Conservation (phyloP, 1,140 invertebrate genomes). For the Trinorchestia longiramus region DNA sequence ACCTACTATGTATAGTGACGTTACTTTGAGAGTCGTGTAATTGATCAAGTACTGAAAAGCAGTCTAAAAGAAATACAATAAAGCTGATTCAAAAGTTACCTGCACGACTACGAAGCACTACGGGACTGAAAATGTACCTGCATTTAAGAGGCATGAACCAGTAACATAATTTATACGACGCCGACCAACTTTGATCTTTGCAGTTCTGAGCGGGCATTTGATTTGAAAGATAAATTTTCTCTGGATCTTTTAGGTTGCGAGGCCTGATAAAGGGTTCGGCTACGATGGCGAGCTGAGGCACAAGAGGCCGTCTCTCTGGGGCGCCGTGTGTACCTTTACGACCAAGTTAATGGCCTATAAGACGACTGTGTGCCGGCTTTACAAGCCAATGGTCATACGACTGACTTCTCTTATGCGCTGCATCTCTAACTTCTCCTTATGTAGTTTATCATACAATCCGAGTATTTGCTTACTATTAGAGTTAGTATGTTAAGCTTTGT, state of each 20-base stretch:
- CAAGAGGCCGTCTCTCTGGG: not conserved
- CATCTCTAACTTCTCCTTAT: not conserved
- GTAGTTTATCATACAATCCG: not conserved
- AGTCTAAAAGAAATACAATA: not conserved
- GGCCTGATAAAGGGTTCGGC: not conserved
- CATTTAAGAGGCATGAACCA: not conserved
- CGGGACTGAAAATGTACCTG: not conserved
- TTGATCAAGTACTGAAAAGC: not conserved
- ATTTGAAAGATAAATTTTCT: not conserved
- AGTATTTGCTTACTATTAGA: not conserved
- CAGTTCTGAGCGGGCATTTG: not conserved
- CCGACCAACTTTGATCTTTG: not conserved
- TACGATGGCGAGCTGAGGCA: not conserved
- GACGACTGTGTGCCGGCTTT: conserved; percentile 7
- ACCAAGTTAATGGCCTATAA: conserved; percentile 29
- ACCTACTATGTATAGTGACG: too few relatives aligned
- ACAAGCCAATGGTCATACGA: conserved; percentile 14
- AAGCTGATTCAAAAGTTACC: not conserved
- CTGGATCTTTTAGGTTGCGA: not conserved
- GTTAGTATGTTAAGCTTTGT: too few relatives aligned
- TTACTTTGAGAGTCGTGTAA: not conserved
- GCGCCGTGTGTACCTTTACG: conserved; percentile 39
- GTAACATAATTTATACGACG: not conserved
- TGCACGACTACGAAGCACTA: too few relatives aligned
- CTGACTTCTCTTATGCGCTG: not conserved